Evolutionary conservation across 92 coral and sea anemone genomes (phyloP).

Genomic region (Epizoanthus fatuus): DNA sequence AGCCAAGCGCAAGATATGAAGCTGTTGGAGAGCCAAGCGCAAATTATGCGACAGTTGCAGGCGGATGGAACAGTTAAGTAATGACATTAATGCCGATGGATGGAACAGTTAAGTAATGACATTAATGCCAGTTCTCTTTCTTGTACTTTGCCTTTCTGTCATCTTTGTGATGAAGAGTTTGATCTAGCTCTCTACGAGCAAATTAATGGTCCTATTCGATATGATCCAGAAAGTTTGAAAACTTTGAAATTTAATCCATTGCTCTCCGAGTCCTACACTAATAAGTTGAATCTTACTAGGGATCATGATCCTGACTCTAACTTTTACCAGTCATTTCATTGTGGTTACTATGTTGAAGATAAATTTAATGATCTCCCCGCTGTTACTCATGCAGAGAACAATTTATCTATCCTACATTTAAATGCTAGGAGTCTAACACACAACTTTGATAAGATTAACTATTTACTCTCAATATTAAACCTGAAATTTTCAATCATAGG

Average conservation of each 20-base stretch:
- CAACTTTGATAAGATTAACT: slow-evolving; percentile 21
- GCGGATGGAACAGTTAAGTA: no score
- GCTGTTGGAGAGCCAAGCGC: background rate
- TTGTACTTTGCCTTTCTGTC: slow-evolving; percentile 34
- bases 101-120: slow-evolving; percentile 14
- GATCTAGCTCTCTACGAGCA: slow-evolving; percentile 26
- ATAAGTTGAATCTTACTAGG: slow-evolving; percentile 23
- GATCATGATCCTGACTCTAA: slow-evolving; percentile 53
- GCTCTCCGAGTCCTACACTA: slow-evolving; percentile 20
- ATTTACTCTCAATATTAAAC: slow-evolving; percentile 23
- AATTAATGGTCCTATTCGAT: slow-evolving; percentile 35
- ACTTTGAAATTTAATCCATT: slow-evolving; percentile 49
- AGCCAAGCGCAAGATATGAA: no score
- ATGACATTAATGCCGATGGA: background rate
- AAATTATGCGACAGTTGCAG: slow-evolving; percentile 10
- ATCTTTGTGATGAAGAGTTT: slow-evolving; percentile 43
- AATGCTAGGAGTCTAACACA: background rate
- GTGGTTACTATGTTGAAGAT: slow-evolving; percentile 20
- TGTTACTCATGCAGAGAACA: background rate
- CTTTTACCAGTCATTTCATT: slow-evolving; percentile 23
- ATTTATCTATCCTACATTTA: background rate
- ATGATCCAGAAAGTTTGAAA: slow-evolving; percentile 44
- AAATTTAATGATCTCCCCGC: background rate
- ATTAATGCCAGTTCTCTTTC: slow-evolving; percentile 11
- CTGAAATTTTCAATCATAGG: slow-evolving; percentile 42